Evolutionary conservation across 2,113 vertebrate species (phyloP).

Genomic region (Boleophthalmus pectinirostris): DNA sequence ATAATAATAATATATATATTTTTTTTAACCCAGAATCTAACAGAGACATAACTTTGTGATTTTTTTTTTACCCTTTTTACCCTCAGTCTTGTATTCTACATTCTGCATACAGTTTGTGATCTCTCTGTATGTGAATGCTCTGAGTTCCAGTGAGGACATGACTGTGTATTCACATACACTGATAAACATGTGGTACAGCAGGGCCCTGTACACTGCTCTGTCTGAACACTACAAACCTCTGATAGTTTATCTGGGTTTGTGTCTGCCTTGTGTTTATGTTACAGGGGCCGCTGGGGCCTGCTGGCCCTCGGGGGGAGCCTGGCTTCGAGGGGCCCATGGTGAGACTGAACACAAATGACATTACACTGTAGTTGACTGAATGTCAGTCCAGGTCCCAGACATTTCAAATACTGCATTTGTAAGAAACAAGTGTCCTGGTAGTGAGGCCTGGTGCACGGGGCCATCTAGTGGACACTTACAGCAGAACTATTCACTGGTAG

Average conservation of each 20-base stretch:
- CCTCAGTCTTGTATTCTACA: neutral
- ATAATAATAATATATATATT: no score
- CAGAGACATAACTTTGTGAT: no score
- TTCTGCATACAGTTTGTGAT: neutral
- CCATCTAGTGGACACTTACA: neutral
- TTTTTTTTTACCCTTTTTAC: no score
- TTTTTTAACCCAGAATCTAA: no score
- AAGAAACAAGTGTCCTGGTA: neutral
- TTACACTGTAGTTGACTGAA: neutral
- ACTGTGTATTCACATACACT: no score
- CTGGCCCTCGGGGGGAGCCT: slow-evolving; percentile 76
- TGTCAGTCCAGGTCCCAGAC: neutral
- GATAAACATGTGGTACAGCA: no score
- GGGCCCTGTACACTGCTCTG: neutral
- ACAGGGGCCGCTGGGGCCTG: slow-evolving; percentile 77
- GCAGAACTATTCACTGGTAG: no score
- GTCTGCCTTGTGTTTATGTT: slow-evolving; percentile 9
- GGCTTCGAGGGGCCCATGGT: slow-evolving; percentile 85
- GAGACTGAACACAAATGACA: slow-evolving; percentile 49
- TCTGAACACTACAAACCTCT: neutral
- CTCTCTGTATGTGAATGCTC: neutral
- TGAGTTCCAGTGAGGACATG: no score
- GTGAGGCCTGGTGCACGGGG: neutral
- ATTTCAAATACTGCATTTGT: neutral
- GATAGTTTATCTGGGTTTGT: neutral